These are phyloP conservation scores for Sycon ciliatum DNA, from an alignment of 37 sponge, comb jelly and placozoan species.

Conservation along the genomic window DNA sequence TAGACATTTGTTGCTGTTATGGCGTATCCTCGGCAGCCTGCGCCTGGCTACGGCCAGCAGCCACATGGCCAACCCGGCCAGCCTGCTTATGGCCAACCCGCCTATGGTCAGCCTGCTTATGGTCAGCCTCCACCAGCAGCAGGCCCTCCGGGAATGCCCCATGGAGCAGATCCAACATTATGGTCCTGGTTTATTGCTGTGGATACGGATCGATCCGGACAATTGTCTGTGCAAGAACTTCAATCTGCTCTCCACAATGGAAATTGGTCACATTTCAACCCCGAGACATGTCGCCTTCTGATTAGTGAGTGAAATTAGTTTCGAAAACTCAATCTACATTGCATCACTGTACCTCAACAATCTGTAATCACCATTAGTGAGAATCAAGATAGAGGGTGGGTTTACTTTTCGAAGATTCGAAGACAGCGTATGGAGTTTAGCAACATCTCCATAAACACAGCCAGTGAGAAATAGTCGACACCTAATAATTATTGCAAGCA, in stretches of 20 bases:
- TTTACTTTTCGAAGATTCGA: neutral
- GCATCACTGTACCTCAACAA: too few species aligned
- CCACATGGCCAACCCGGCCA: neutral
- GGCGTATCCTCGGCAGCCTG: too few species aligned
- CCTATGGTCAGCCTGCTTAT: neutral
- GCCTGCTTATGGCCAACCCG: neutral
- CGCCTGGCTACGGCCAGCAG: neutral
- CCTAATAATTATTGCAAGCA: too few species aligned
- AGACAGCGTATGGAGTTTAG: neutral
- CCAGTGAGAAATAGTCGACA: too few species aligned
- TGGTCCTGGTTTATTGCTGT: conserved; percentile 67
- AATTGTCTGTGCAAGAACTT: conserved; percentile 55
- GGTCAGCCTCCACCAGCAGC: conserved; percentile 10
- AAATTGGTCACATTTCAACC: conserved; percentile 78
- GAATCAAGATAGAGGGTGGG: neutral
- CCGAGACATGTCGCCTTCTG: conserved; percentile 78
- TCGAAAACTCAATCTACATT: too few species aligned
- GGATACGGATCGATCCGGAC: conserved; percentile 57
- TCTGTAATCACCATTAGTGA: too few species aligned
- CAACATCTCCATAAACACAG: too few species aligned
- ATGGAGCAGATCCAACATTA: conserved; percentile 52
- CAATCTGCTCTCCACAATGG: conserved; percentile 62
- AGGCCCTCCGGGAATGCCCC: conserved; percentile 29
- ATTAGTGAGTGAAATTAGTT: conserved; percentile 54
- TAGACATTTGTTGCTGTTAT: too few species aligned